These are phyloP conservation scores for Labeo calbasu DNA, from an alignment of 2,797 vertebrate genomes.

Conservation along the genomic window DNA sequence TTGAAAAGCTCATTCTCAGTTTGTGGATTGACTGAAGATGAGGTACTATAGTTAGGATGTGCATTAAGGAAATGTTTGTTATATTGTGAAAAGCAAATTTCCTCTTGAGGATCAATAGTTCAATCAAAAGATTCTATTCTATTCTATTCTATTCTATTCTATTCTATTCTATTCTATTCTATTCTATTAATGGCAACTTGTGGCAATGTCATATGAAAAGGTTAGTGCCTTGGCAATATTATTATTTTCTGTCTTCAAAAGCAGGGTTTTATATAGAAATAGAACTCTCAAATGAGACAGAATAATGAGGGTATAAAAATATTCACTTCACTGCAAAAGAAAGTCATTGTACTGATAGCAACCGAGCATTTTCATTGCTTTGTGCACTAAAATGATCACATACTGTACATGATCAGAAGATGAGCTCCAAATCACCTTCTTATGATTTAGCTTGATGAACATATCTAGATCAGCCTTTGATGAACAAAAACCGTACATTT, in stretches of 20 bases:
- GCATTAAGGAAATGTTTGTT: background rate
- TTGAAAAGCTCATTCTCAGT: conserved; percentile 5
- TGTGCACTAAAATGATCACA: conserved; percentile 34
- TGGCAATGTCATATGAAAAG: conserved; percentile 35
- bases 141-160: conserved; percentile 20
- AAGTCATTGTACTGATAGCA: conserved; percentile 11
- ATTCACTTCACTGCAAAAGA: conserved; percentile 6
- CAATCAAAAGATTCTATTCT: background rate
- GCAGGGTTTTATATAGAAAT: conserved; percentile 29
- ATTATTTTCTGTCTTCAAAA: conserved; percentile 32
- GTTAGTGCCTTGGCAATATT: conserved; percentile 21
- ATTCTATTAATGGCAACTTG: conserved; percentile 12
- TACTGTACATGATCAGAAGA: conserved; percentile 31
- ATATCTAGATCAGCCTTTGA: conserved; percentile 29
- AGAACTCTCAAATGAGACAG: conserved; percentile 35
- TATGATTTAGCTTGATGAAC: conserved; percentile 40
- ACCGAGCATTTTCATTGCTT: background rate
- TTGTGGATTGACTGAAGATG: background rate
- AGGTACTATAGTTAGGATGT: background rate
- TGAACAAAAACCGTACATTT: conserved; percentile 17
- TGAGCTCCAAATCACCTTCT: conserved; percentile 28
- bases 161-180: conserved; percentile 3
- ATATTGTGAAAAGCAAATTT: background rate
- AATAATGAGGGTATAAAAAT: conserved; percentile 34
- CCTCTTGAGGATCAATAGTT: background rate